Evolutionary conservation across 2,797 vertebrate genomes (phyloP), one percentile per base, ranked within the genome.

Genomic region (Sebastes paucispinis): DNA sequence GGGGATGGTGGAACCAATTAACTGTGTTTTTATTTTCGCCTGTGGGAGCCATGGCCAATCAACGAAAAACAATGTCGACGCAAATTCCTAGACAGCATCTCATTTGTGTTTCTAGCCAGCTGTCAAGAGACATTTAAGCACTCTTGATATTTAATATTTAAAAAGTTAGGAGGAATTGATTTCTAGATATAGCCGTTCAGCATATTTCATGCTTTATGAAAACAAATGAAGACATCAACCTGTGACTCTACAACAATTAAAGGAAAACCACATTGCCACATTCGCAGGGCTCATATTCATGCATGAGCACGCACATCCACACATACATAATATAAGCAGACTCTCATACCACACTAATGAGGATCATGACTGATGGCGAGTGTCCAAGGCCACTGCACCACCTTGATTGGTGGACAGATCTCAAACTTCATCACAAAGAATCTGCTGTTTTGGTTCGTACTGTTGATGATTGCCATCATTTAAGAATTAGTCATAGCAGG

Each of bases 401-500:
- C 29, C 25, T 65, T 79, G 43, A 84, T 69, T 82, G 69, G 43
- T 24, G 57, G 20, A 77, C 27, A 54, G 58, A 59, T 59, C 58
- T 77, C 31, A 55, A 25, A 73, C 66, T 25, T 62, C 39, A 69
- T 70, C 67, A 67, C 47, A 47, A 39, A 55, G 10, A 57, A 65
- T 67, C 20, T 43, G 20, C 43, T 63, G 75, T 73, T 76, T 62
- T 62, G 50, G 9, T 68, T 78, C 69, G n/a, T 34, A 16, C 39
- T 36, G 10, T 69, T 69, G 57, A 68, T 73, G 50, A 78, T 50
- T 69, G 22, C 32, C 36, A 29, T 60, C 43, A 72, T 67, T 74
- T 24, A 57, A 18, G n/a, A 74, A 85, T 86, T 67, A 86, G 60
- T 83, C 70, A 81, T 27, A 57, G 68, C 31, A 14, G 62, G 66